Evolutionary conservation across 2,888 invertebrate species (phyloP), one percentile per base, ranked within the genome.

Genomic region (Eutolmus rufibarbis): DNA sequence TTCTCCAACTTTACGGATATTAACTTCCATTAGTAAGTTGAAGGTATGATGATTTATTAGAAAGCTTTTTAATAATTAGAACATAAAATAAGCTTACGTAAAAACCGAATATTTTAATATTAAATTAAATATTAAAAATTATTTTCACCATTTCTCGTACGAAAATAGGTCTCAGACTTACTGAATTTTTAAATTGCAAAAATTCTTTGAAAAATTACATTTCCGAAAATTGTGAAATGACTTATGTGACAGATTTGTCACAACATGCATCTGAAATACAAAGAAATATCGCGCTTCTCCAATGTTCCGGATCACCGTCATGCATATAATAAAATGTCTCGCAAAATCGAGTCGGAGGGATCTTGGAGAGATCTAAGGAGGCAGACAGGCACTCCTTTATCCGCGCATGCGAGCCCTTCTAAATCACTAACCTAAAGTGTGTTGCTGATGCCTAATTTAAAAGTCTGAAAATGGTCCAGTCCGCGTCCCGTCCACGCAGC

Each of bases 361-460:
- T 66, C 66, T 66, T 66, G 19, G 8, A 66, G 43, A 19, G 1
- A 66, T 66, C 66, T 66, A 66, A 66, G 12, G 23, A 66, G 19
- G 66, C 4, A 28, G 28, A 23, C 66, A 66, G 66, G 66, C 66
- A 66, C 66, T 66, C 66, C 66, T 66, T 66, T 66, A 66, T 66
- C 66, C 66, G 9, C 66, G 23, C 23, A 66, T 66, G 66, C 23
- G 23, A 56, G n/a, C 81, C 81, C 28, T 81, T 86, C 82, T 81
- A 81, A 81, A 81, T 81, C 81, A 81, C 81, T 51, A 81, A 81
- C 5, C 43, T 46, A 81, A 81, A 81, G 81, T 81, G 87, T 86
- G 88, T 86, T 76, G 87, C 76, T 85, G 86, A 86, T 74, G 74
- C 88, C 88, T 88, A 88, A 88, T 88, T 88, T 88, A 88, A 88